A percentile compares a stretch with the other conserved stretches of the same genome.
phyloP scores from a whole-genome alignment of 2,888 invertebrate genomes.

The Selenia dentaria region DNA sequence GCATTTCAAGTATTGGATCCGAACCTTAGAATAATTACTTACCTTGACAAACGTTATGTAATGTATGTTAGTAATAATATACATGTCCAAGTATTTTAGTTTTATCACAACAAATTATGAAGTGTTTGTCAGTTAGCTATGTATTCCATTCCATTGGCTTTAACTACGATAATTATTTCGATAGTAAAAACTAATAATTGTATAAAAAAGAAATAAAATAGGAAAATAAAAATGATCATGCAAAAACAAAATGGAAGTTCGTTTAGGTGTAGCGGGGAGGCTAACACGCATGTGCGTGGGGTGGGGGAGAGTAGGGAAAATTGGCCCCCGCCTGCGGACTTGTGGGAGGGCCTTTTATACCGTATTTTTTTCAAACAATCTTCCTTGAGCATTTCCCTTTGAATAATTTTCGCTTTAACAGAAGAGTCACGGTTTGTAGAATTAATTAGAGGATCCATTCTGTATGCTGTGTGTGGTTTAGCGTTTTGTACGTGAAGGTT shows the following conservation, averaged over 20 bases:
- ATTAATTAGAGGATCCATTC: constrained; percentile 68
- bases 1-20: too few relatives aligned
- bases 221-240: constrained; percentile 34
- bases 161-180: too few relatives aligned
- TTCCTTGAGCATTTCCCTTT: constrained; percentile 53
- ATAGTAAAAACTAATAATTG: constrained; percentile 17
- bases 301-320: constrained; percentile 28
- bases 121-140: too few relatives aligned
- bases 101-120: too few relatives aligned
- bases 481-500: constrained; percentile 32
- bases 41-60: too few relatives aligned
- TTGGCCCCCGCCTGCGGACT: constrained; percentile 32
- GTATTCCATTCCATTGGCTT: too few relatives aligned
- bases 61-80: too few relatives aligned
- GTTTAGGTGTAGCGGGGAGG: constrained; percentile 62
- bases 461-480: constrained; percentile 26
- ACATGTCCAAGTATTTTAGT: too few relatives aligned
- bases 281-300: constrained; percentile 78
- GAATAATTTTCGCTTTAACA: constrained; percentile 38
- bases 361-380: constrained; percentile 48
- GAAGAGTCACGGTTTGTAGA: constrained; percentile 58
- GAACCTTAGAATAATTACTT: too few relatives aligned
- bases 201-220: constrained; percentile 37
- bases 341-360: constrained; percentile 52
- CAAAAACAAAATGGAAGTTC: constrained; percentile 80